phyloP scores from a whole-genome alignment of 2,113 vertebrate species.

The Percopsis transmontana region DNA sequence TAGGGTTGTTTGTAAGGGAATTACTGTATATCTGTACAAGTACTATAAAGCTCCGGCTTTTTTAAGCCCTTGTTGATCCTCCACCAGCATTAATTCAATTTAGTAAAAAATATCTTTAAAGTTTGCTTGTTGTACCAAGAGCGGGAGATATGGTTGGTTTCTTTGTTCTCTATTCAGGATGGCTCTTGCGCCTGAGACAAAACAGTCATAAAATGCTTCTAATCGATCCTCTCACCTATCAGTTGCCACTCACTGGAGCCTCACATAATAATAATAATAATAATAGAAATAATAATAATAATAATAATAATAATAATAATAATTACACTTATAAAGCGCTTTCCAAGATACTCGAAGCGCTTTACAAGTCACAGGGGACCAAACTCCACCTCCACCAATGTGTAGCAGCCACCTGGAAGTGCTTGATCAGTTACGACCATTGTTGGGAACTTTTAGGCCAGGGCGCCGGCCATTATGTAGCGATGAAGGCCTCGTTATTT shows the following conservation, averaged over 20 bases:
- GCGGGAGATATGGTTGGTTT: not conserved
- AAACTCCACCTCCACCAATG: no score
- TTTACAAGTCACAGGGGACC: no score
- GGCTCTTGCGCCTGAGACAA: not conserved
- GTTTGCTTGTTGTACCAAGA: conserved; percentile 10
- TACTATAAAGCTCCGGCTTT: conserved; percentile 28
- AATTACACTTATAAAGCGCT: no score
- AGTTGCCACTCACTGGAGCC: not conserved
- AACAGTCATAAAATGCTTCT: not conserved
- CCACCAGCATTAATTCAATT: conserved; percentile 49
- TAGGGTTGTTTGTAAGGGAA: conserved; percentile 7
- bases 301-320: no score
- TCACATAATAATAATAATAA: no score
- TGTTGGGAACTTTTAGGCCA: no score
- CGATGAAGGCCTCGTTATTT: conserved; percentile 10
- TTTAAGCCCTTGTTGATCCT: conserved; percentile 38
- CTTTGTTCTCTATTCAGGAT: not conserved
- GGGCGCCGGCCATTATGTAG: no score
- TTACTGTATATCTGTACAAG: not conserved
- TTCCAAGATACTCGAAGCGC: no score
- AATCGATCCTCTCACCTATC: not conserved
- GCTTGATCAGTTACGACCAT: no score
- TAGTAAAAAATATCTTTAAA: conserved; percentile 39
- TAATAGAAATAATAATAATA: no score
- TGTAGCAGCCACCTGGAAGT: no score